Conservation (phyloP, 35 echinoderm and acorn worm species). For the Lytechinus variegatus region DNA sequence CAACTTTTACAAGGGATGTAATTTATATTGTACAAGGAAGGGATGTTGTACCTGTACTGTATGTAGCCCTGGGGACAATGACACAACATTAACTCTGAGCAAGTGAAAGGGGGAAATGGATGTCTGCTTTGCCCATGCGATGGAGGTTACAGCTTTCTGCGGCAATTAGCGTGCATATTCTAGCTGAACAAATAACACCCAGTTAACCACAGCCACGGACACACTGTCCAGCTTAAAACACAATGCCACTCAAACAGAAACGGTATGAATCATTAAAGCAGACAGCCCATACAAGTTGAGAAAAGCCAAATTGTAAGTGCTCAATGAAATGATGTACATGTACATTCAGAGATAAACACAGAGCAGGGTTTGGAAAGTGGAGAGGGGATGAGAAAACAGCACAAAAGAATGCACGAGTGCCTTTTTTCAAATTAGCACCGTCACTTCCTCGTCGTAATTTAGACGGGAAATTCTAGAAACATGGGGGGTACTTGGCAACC, state of each 20-base stretch:
- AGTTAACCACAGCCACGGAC: slow-evolving; percentile 1
- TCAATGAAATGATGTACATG: slow-evolving; percentile 20
- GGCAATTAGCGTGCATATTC: not conserved
- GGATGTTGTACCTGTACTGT: not conserved
- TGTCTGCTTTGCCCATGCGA: not conserved
- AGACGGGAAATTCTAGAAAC: slow-evolving; percentile 45
- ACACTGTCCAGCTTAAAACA: not conserved
- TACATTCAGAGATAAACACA: not conserved
- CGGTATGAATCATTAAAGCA: not conserved
- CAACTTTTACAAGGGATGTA: too few relatives aligned
- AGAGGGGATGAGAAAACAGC: not conserved
- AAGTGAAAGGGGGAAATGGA: slow-evolving; percentile 23
- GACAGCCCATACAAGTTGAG: slow-evolving; percentile 1
- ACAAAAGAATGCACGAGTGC: not conserved
- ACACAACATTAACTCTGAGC: not conserved
- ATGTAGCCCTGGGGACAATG: slow-evolving; percentile 33
- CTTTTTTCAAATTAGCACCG: slow-evolving; percentile 37
- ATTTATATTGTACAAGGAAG: too few relatives aligned
- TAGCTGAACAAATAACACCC: not conserved
- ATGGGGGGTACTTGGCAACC: slow-evolving; percentile 24
- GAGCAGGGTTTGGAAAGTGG: not conserved
- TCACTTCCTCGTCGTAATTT: slow-evolving; percentile 43
- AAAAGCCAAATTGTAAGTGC: not conserved
- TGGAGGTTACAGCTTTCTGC: slow-evolving; percentile 16
- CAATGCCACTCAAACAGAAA: not conserved